phyloP scores from a whole-genome alignment of 2,113 vertebrate genomes.

The Rana temporaria region DNA sequence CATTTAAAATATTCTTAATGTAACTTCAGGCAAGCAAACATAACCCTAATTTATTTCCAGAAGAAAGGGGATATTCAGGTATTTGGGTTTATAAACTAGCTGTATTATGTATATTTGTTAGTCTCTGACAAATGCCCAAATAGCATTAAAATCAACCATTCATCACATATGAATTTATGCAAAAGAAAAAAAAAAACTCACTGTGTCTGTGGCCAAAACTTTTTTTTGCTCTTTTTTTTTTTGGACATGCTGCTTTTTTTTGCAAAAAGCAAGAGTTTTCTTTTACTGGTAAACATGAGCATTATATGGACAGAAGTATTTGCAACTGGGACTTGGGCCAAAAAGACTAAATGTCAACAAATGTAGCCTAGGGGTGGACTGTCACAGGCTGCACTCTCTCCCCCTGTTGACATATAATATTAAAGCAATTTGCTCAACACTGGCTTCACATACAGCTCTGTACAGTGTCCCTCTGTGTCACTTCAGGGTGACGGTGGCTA shows the following conservation, averaged over 20 bases:
- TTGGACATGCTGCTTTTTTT: conserved; percentile 65
- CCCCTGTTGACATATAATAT: conserved; percentile 56
- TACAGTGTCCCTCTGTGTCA: conserved; percentile 52
- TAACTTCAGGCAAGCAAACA: conserved; percentile 85
- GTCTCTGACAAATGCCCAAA: conserved; percentile 82
- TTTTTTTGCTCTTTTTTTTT: conserved; percentile 67
- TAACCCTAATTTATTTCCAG: conserved; percentile 81
- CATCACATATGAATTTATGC: conserved; percentile 83
- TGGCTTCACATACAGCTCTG: conserved; percentile 16
- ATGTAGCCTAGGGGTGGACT: conserved; percentile 77
- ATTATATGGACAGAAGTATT: conserved; percentile 83
- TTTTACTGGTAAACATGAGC: conserved; percentile 79
- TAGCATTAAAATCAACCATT: conserved; percentile 82
- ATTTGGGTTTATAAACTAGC: conserved; percentile 79
- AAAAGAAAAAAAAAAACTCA: conserved; percentile 74
- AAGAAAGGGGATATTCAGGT: conserved; percentile 84
- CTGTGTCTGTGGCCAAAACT: conserved; percentile 77
- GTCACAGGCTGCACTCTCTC: conserved; percentile 71
- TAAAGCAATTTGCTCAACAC: conserved; percentile 54
- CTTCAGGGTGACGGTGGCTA: conserved; percentile 40
- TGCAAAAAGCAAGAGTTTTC: conserved; percentile 77
- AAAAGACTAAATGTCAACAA: conserved; percentile 76
- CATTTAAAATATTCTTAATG: conserved; percentile 90
- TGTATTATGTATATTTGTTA: conserved; percentile 78
- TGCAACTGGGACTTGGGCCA: conserved; percentile 81